Evolutionary conservation across 1,140 invertebrate genomes (phyloP), one percentile per base, ranked within the genome.

Genomic region (Bombyx mandarina): DNA sequence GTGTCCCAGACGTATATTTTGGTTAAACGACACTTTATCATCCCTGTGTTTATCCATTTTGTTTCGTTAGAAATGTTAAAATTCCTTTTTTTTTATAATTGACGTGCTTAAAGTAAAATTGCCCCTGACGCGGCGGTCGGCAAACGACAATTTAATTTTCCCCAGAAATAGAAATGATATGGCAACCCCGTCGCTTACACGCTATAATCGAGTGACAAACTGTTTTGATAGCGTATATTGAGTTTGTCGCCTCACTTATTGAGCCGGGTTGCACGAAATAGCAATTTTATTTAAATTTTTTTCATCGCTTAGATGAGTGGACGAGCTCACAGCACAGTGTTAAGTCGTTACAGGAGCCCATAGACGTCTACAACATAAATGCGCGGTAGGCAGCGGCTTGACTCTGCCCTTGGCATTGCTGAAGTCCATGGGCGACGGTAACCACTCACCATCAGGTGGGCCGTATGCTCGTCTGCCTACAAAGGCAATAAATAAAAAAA

Each of bases 1-100:
- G 35, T 54, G 62, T 66, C 62, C 62, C 63, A 66, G 68, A 79
- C 67, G 67, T 80, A 69, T 87, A 73, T 69, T 87, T 87, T 79
- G 74, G 60, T 72, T 85, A 87, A 87, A 85, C 80, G 83, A 85
- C 83, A 87, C 72, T 85, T 85, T 87, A 79, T 85, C 82, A 86
- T 75, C 71, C 73, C 58, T 35, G 62, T 65, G 64, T 71, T 85
- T 82, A 83, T 79, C 73, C 77, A 66, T 79, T 78, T 79, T 77
- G 70, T 51, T 22, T 72, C 71, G 73, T 81, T 84, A 76, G 72
- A 75, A 77, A 58, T 69, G 68, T 72, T 58, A 54, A 43, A 22
- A 45, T 43, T 42, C 44, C 43, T 44, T 43, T 56, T 54, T 66
- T 64, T 65, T 56, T 66, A 58, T 77, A 70, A 71, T 77, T 75